These are phyloP conservation scores for Lissocephala sabroskyi DNA, from an alignment of 2,888 invertebrate species.

Conservation along the genomic window DNA sequence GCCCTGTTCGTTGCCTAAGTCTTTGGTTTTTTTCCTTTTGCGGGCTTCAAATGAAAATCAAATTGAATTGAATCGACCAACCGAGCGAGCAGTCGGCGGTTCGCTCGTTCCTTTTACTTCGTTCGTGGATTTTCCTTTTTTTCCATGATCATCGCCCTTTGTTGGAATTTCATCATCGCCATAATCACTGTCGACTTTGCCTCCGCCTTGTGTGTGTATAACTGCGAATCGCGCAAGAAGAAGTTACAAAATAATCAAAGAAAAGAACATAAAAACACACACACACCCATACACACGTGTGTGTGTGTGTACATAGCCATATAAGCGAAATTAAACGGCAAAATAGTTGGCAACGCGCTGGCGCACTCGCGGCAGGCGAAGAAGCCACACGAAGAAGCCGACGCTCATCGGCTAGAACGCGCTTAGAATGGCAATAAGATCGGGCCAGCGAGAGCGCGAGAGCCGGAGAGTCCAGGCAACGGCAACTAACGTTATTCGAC, in stretches of 20 bases:
- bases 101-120: not conserved
- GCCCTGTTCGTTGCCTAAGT: constrained; percentile 24
- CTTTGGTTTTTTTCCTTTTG: constrained; percentile 11
- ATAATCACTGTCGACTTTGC: no score
- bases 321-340: constrained; percentile 64
- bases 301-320: no score
- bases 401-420: constrained; percentile 60
- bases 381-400: no score
- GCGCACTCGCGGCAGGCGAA: no score
- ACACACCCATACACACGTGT: no score
- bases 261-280: no score
- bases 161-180: constrained; percentile 45
- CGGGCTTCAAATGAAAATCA: no score
- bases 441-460: constrained; percentile 14
- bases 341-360: constrained; percentile 61
- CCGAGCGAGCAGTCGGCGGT: no score
- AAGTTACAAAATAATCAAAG: constrained; percentile 5
- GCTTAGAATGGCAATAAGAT: constrained; percentile 65
- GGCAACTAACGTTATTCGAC: constrained; percentile 63
- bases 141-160: constrained; percentile 28
- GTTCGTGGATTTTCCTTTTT: no score
- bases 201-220: no score
- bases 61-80: no score
- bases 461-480: constrained; percentile 32
- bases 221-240: constrained; percentile 14